phyloP scores from a whole-genome alignment of 1,140 invertebrate genomes.

The Diabrotica virgifera region DNA sequence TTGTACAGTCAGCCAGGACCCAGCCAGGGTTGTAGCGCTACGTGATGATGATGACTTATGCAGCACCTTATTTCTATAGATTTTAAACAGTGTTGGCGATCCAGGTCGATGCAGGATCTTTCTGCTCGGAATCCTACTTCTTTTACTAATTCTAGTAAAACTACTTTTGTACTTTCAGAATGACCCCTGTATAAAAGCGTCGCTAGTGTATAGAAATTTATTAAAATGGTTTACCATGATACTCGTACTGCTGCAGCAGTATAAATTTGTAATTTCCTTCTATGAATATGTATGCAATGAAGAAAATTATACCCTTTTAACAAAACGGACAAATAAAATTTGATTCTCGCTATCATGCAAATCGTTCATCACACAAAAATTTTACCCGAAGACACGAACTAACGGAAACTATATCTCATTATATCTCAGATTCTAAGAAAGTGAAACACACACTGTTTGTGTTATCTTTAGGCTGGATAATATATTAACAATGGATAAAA shows the following conservation, averaged over 20 bases:
- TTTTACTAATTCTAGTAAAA: too few species aligned
- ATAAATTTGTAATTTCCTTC: slow-evolving; percentile 17
- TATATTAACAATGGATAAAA: slow-evolving; percentile 6
- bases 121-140: too few species aligned
- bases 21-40: too few species aligned
- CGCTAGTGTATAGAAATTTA: too few species aligned
- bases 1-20: too few species aligned
- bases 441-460: slow-evolving; percentile 20
- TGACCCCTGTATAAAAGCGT: too few species aligned
- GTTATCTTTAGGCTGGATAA: slow-evolving; percentile 12
- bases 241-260: slow-evolving; percentile 9
- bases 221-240: background rate
- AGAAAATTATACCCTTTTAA: slow-evolving; percentile 20
- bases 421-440: slow-evolving; percentile 21
- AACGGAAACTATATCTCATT: slow-evolving; percentile 21
- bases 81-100: too few species aligned
- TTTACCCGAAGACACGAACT: slow-evolving; percentile 5
- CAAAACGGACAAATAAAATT: slow-evolving; percentile 18
- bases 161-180: too few species aligned
- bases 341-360: slow-evolving; percentile 14
- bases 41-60: too few species aligned
- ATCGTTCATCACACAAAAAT: slow-evolving; percentile 19
- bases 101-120: too few species aligned
- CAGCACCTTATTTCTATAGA: too few species aligned
- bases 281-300: slow-evolving; percentile 17